phyloP scores from a whole-genome alignment of 2,113 vertebrate species.

The Zapus hudsonius region DNA sequence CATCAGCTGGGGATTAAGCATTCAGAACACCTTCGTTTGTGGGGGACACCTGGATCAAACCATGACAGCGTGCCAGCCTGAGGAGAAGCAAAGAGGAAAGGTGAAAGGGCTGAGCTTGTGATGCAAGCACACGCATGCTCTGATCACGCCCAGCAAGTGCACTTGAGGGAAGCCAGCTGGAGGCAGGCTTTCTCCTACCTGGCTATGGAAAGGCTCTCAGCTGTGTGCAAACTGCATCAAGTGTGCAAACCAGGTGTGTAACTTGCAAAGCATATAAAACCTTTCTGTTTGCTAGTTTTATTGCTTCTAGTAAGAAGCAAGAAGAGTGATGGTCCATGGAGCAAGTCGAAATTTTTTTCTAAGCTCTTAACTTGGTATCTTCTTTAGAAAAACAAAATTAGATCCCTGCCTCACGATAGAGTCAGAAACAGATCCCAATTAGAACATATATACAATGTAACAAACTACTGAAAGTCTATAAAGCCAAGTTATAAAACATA shows the following conservation, averaged over 20 bases:
- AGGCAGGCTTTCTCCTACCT: neutral
- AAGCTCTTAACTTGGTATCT: neutral
- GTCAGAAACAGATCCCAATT: conserved; percentile 25
- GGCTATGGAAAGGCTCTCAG: neutral
- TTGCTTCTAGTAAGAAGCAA: neutral
- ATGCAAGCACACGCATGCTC: neutral
- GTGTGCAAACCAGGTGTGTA: neutral
- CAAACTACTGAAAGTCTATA: neutral
- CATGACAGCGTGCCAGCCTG: neutral
- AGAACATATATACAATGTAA: neutral
- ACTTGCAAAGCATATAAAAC: neutral
- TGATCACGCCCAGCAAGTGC: neutral
- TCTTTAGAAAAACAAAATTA: neutral
- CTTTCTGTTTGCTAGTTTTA: neutral
- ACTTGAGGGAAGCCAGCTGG: neutral
- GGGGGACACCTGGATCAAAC: no score
- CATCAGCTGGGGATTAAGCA: no score
- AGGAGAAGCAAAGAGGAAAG: neutral
- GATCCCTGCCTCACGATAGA: neutral
- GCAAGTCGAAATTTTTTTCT: neutral
- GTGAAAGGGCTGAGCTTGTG: neutral
- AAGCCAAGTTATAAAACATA: neutral
- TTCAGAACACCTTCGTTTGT: no score
- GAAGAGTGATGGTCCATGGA: neutral
- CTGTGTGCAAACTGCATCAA: neutral